These are phyloP conservation scores for Gymnothorax reevesii DNA, from an alignment of 2,797 vertebrate species.

Conservation along the genomic window DNA sequence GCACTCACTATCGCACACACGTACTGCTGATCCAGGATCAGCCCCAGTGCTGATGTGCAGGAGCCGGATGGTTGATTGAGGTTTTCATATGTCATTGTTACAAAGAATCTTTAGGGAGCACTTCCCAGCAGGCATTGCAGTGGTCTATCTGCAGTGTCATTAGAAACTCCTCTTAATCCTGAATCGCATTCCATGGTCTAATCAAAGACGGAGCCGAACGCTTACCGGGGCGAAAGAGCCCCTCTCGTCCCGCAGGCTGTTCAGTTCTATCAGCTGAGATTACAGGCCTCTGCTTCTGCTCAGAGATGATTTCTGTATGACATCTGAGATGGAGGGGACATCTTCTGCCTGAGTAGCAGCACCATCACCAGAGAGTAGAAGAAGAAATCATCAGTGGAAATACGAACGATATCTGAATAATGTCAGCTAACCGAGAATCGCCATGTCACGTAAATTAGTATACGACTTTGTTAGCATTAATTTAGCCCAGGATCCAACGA, in stretches of 20 bases:
- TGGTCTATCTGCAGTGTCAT: slow-evolving; percentile 13
- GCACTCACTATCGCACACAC: background rate
- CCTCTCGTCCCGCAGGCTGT: slow-evolving; percentile 20
- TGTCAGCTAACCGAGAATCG: too few species aligned
- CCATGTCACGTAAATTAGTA: too few species aligned
- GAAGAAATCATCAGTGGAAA: too few species aligned
- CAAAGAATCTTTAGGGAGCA: background rate
- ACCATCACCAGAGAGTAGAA: too few species aligned
- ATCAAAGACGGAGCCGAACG: slow-evolving; percentile 12
- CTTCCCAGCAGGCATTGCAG: background rate
- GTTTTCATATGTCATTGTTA: background rate
- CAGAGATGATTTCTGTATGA: background rate
- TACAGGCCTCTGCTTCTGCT: background rate
- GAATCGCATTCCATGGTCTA: background rate
- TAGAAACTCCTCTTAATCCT: slow-evolving; percentile 16
- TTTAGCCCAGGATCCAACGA: too few species aligned
- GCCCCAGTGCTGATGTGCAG: background rate
- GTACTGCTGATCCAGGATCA: background rate
- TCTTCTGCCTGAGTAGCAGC: too few species aligned
- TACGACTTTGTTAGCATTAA: too few species aligned
- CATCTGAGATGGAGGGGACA: too few species aligned
- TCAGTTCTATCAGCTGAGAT: slow-evolving; percentile 53
- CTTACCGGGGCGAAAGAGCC: background rate
- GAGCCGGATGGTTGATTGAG: background rate
- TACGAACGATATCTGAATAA: too few species aligned